phyloP scores from a whole-genome alignment of 2,888 invertebrate species.

The Zelleria hepariella region DNA sequence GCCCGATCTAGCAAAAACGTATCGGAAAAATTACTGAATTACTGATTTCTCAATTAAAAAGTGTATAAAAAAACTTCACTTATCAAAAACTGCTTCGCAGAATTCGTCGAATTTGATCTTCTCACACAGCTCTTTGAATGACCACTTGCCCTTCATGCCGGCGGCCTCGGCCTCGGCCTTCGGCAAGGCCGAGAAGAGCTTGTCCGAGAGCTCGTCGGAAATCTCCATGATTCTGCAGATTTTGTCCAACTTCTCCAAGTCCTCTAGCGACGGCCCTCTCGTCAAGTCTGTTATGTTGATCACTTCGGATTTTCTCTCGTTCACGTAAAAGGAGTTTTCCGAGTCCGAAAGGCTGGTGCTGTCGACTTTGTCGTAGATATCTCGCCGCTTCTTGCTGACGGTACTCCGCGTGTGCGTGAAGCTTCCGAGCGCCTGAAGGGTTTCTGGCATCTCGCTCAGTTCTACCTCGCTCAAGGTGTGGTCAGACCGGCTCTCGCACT shows the following conservation, averaged over 20 bases:
- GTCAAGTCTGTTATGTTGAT: slow-evolving; percentile 48
- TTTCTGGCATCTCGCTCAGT: neutral
- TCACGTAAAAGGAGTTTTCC: slow-evolving; percentile 45
- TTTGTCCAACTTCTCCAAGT: slow-evolving; percentile 49
- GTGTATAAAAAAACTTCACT: neutral
- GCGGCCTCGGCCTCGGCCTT: slow-evolving; percentile 11
- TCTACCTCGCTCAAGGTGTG: neutral
- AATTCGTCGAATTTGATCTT: slow-evolving; percentile 57
- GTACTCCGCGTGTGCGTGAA: too few relatives aligned
- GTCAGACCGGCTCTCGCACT: neutral
- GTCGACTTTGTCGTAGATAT: slow-evolving; percentile 56
- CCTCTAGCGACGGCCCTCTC: slow-evolving; percentile 39
- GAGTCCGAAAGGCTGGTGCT: slow-evolving; percentile 50
- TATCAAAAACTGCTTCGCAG: slow-evolving; percentile 46
- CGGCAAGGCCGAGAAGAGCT: slow-evolving; percentile 42
- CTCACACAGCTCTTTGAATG: slow-evolving; percentile 57
- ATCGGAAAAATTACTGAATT: slow-evolving; percentile 13
- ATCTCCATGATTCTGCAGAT: slow-evolving; percentile 64
- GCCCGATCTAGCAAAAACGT: slow-evolving; percentile 4
- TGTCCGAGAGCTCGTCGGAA: slow-evolving; percentile 57
- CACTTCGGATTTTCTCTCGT: slow-evolving; percentile 48
- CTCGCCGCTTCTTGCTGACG: slow-evolving; percentile 4
- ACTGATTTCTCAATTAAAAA: slow-evolving; percentile 38
- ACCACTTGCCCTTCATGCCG: slow-evolving; percentile 37
- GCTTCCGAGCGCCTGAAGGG: neutral